Evolutionary conservation across 1,140 invertebrate genomes (phyloP).

Genomic region (Cydia splendana): DNA sequence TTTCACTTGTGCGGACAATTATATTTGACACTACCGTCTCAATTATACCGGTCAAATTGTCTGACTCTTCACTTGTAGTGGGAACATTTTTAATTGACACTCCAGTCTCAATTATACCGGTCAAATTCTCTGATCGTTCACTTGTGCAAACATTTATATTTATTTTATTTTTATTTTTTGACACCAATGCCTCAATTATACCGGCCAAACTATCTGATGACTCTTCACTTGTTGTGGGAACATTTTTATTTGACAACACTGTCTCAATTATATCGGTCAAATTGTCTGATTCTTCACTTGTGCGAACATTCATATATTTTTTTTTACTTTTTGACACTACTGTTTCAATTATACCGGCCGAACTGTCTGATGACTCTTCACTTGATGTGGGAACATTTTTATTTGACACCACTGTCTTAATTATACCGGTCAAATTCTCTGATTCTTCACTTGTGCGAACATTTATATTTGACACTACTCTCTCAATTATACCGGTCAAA

Average conservation of each 20-base stretch:
- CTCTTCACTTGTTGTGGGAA: not conserved
- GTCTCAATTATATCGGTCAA: not conserved
- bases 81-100: not conserved
- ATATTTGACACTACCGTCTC: not conserved
- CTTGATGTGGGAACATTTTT: too few relatives aligned
- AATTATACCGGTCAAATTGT: not conserved
- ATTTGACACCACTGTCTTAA: too few relatives aligned
- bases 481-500: not conserved
- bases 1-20: not conserved
- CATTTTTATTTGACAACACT: not conserved
- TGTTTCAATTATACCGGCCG: too few relatives aligned
- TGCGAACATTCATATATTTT: too few relatives aligned
- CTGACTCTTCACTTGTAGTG: not conserved
- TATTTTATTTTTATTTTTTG: not conserved
- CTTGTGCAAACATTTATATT: not conserved
- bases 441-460: not conserved
- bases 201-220: not conserved
- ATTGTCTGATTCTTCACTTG: not conserved
- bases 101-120: not conserved
- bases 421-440: not conserved
- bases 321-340: too few relatives aligned
- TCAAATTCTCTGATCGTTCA: not conserved
- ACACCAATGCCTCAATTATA: not conserved
- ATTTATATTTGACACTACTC: not conserved
- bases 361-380: too few relatives aligned